Evolutionary conservation across 1,140 invertebrate species (phyloP), one percentile per base, ranked within the genome.

Genomic region (Venustaconcha ellipsiformis): DNA sequence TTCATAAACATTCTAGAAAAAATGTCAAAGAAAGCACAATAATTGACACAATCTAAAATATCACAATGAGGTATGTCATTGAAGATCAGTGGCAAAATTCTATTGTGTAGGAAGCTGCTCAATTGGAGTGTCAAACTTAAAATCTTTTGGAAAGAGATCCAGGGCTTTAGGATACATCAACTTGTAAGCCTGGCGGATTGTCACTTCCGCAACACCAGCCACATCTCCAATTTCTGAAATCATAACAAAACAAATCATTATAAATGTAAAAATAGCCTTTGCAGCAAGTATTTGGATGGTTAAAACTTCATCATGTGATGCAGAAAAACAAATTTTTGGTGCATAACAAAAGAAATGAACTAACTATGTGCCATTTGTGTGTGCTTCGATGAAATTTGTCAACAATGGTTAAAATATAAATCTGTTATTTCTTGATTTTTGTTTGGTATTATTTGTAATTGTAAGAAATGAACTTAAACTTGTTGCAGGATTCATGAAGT

Each of bases 171-270:
- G 97, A 88, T 97, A 96, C 96, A 99, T 99, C 2, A 99, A 91
- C 88, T 99, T 99, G 89, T 99, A 99, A 0, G 97, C 97, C 88
- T 99, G 98, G 72, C 97, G 92, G 74, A 99, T 99, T 6, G 99
- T 99, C 0, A 99, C 97, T 88, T 99, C 99, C 4, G 99, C 99
- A 3, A 99, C 98, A 62, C 98, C 98, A 67, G 98, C 97, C 80
- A 99, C 98, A 84, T 99, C 98, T 6, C 98, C 97, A 84, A 99
- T 99, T 90, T 99, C 99, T 92, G 83, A 20, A 89, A 86, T n/a
- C 62, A 63, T 60, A 76, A 65, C 63, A n/a, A 64, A 65, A 60
- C 6, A 64, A 60, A 60, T 14, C 62, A 60, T 11, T 66, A 15
- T 23, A 18, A 62, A 23, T 23, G 23, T 62, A 11, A 11, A 8